Evolutionary conservation across 1,140 invertebrate genomes (phyloP), one percentile per base, ranked within the genome.

Genomic region (Eufriesea mexicana): DNA sequence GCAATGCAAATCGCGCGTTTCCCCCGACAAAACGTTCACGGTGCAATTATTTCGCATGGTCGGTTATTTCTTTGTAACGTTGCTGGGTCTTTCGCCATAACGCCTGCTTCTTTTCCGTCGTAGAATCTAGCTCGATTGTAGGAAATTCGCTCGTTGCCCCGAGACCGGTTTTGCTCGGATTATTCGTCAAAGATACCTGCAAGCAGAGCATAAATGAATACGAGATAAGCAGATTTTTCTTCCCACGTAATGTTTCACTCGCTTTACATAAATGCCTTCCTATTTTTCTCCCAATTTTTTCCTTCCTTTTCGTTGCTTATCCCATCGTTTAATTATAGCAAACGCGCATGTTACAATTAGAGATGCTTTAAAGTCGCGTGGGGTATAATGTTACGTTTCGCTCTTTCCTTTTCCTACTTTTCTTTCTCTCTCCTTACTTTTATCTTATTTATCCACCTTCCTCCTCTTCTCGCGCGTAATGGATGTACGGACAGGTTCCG

Each of bases 1-100:
- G 68, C 45, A 47, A 59, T n/a, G 47, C 23, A 45, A 76, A 76
- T 49, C 23, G 47, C 42, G 12, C 59, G 57, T 49, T 64, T 23
- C 23, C 20, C 42, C 16, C 2, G n/a, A 10, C 10, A 14, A 35
- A 71, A 49, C 70, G 61, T 74, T 75, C 51, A 67, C 45, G 23
- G 51, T 28, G 42, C 54, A 59, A 68, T 82, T 76, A 82, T 25
- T 76, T n/a, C n/a, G 71, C 16, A 90, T 79, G 88, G 72, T 92
- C 83, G 55, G 83, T 51, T 84, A 94, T 90, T 67, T 94, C 91
- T 67, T 94, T 90, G 83, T 93, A 95, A 68, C 94, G 92, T 71
- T 93, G 90, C 71, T 93, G 94, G 49, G 94, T 93, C 84, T 94
- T 95, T 62, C 91, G 90, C 93, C 93, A 94, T 20, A 94, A 75